These are phyloP conservation scores for Turritopsis dohrnii DNA, from an alignment of 30 jellyfish, hydroid and myxozoan genomes.

Conservation along the genomic window DNA sequence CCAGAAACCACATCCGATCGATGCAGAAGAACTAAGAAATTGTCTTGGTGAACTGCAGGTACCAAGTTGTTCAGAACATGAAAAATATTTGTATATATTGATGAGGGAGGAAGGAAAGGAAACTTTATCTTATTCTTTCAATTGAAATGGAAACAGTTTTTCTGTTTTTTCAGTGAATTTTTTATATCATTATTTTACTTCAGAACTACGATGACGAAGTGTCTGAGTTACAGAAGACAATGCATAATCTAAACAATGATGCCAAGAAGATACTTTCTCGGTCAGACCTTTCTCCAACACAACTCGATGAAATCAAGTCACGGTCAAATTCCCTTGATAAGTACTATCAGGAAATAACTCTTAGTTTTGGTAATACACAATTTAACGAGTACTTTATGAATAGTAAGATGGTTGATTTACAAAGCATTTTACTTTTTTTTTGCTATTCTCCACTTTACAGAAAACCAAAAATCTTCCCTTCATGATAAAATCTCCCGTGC, in stretches of 20 bases:
- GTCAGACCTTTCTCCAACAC: slow-evolving; percentile 44
- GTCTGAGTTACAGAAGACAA: background rate
- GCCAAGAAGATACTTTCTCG: slow-evolving; percentile 54
- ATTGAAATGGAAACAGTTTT: too few species aligned
- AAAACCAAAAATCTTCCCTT: slow-evolving; percentile 40
- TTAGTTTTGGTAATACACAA: slow-evolving; percentile 8
- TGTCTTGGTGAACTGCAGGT: slow-evolving; percentile 64
- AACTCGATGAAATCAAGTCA: slow-evolving; percentile 39
- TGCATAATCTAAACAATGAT: slow-evolving; percentile 32
- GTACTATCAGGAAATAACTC: slow-evolving; percentile 61
- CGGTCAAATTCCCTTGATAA: slow-evolving; percentile 46
- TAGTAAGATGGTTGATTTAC: background rate
- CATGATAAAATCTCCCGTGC: slow-evolving; percentile 81
- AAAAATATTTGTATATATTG: too few species aligned
- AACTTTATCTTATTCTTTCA: too few species aligned
- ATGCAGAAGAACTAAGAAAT: slow-evolving; percentile 77
- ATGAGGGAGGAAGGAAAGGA: too few species aligned
- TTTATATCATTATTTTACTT: background rate
- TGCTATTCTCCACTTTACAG: background rate
- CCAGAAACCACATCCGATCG: slow-evolving; percentile 86
- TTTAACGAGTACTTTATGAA: too few species aligned
- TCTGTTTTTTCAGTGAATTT: background rate
- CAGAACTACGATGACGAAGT: slow-evolving; percentile 7
- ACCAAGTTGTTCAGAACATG: too few species aligned
- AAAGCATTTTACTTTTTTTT: background rate